phyloP scores from a whole-genome alignment of 2,888 invertebrate genomes.

The Scelioninae gen. 1 region DNA sequence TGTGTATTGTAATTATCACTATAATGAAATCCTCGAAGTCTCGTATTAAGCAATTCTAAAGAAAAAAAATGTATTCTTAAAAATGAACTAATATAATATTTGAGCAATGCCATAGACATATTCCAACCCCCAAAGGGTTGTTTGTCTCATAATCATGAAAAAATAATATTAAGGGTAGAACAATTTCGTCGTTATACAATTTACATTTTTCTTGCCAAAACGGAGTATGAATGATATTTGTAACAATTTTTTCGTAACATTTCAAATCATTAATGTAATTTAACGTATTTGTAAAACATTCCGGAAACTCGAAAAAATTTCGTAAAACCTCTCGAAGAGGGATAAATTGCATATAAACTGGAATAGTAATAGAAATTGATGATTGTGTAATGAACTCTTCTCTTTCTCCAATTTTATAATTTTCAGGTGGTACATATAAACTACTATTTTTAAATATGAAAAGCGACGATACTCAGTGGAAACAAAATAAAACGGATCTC shows the following conservation, averaged over 20 bases:
- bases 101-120: no score
- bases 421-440: not conserved
- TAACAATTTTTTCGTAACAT: not conserved
- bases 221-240: not conserved
- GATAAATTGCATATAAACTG: not conserved
- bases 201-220: not conserved
- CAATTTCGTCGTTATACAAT: constrained; percentile 32
- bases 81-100: no score
- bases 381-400: not conserved
- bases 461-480: not conserved
- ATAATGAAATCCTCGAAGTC: no score
- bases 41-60: no score
- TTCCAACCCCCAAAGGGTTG: constrained; percentile 69
- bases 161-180: constrained; percentile 69
- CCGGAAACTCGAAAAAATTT: not conserved
- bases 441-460: not conserved
- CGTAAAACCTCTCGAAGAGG: not conserved
- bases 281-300: not conserved
- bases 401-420: not conserved
- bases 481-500: not conserved
- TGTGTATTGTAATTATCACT: no score
- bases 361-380: not conserved
- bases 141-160: constrained; percentile 72
- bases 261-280: not conserved
- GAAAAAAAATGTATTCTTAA: no score